Evolutionary conservation across 2,888 invertebrate genomes (phyloP), one percentile per base, ranked within the genome.

Genomic region (Hanleya hanleyi): DNA sequence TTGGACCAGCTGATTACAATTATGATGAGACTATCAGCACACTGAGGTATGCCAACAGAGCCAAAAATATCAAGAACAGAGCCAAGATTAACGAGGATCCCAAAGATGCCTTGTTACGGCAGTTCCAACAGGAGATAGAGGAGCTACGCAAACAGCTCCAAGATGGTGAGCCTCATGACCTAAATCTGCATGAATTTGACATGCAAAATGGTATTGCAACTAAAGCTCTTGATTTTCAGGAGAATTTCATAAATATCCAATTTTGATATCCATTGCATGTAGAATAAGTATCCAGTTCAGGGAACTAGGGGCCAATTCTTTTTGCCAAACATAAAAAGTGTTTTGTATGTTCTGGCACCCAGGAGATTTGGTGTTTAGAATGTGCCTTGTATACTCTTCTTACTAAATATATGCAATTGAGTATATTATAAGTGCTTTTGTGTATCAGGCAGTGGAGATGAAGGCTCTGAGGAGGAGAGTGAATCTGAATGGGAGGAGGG

Each of bases 21-120:
- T 98, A 96, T 89, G 98, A 99, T 88, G 99, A 99, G 91, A 97
- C 98, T 0, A 95, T 99, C 79, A 98, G 97, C 86, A 98, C 99
- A 0, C 92, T 99, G 72, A 93, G 99, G 0, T 99, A 99, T 92
- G 99, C 99, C 0, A 97, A 97, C 92, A 93, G 99, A 69, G 98
- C 99, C 15, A 99, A 99, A 92, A 97, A 96, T 89, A 99, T 99
- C 79, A 96, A 97, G 91, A 99, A 99, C 92, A 94, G 95, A 83
- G 98, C 98, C 73, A 95, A 95, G 86, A 95, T 99, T 77, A 99
- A 99, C 91, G 98, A 97, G 89, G 99, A 99, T 90, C 97, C 98
- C 0, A 98, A 99, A 83, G 98, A 98, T 91, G 98, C 99, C 0
- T 91, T 99, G 64, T 93, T 99, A 29, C 94, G 97, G 67, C 95